Base-by-base conservation (phyloP, 1,140 invertebrate genomes). In the Drosophila ananassae region DNA sequence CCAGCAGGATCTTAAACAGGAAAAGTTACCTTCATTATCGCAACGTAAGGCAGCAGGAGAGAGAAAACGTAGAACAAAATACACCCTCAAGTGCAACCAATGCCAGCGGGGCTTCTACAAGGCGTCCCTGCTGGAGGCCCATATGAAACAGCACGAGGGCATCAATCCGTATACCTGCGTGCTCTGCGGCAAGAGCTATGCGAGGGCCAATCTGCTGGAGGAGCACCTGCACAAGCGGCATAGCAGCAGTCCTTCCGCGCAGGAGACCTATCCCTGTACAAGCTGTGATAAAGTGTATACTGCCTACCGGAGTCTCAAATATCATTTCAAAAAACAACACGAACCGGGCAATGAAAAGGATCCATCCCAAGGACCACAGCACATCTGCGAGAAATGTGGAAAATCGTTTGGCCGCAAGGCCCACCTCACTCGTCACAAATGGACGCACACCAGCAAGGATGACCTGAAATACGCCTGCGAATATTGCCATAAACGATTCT, bases 101-200 rank as follows among this genome's bases (percentile, higher is more conserved):
- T 89, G 83, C 30, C 53, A 69, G 1, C 73, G 79, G 12, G 71
- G 83, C 2, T 89, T 89, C 44, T 89, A 89, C 58, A 89, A 89
- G 59, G 51, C 57, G 13, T 50, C 63, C 1, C 50, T 79, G 6
- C 77, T 77, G 22, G 79, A 89, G 55, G 83, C 83, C 3, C 83
- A 89, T 10, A 66, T 89, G 73, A 71, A 61, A n/a, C 57, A 56
- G 9, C 83, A 89, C 48, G 66, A 79, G 9, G 84, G 84, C 4
- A 48, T 83, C 10, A 34, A 57, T 47, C 75, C 83, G n/a, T 71
- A 77, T 50, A 83, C 60, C 44, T 89, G 83, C 46, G 60, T 68
- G 17, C 57, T 50, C 7, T 87, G 83, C 24, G 52, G 37, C 13
- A 89, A 71, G 50, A 53, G 39, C 28, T 89, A 77, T 53, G 48